Evolutionary conservation across 1,140 invertebrate species (phyloP), one percentile per base, ranked within the genome.

Genomic region (Leptoteleia sp.): DNA sequence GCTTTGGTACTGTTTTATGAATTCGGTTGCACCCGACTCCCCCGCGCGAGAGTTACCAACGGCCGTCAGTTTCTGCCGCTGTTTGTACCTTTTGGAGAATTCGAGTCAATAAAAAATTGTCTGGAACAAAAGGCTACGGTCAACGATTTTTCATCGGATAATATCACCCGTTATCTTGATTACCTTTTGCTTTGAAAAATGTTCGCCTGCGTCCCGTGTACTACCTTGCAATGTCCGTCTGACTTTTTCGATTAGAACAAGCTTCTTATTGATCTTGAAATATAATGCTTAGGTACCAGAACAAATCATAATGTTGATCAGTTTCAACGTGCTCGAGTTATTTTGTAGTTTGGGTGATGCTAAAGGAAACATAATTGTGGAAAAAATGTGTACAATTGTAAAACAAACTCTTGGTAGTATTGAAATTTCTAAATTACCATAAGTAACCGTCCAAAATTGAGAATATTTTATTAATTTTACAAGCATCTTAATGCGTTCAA

Each of bases 111-210:
- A 87, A 85, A 85, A 87, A 85, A 87, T 85, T 79, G 82, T 80
- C 71, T 83, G 83, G 81, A 86, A 88, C 82, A 84, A 85, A 85
- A 79, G 78, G 79, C 79, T 78, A 80, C 75, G 78, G 78, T 79
- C 81, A 75, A 85, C 84, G 81, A 88, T 87, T 87, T 87, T 84
- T 87, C 85, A 84, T 81, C 80, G 84, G 84, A 84, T 86, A 83
- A 87, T 83, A 83, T 84, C 79, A 52, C 57, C 35, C 64, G 70
- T 76, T 81, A 87, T 87, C 82, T 84, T 79, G 84, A 87, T 85
- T 87, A 83, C 84, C 85, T 83, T 85, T 81, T 82, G 84, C 81
- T 86, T 83, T 87, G 85, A 86, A 85, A 84, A 87, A 88, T 86
- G 84, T 65, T 70, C 73, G 67, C 82, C 81, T 40, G 40, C 82